Conservation (phyloP, 2,797 vertebrate genomes). For the Nothura maculosa region DNA sequence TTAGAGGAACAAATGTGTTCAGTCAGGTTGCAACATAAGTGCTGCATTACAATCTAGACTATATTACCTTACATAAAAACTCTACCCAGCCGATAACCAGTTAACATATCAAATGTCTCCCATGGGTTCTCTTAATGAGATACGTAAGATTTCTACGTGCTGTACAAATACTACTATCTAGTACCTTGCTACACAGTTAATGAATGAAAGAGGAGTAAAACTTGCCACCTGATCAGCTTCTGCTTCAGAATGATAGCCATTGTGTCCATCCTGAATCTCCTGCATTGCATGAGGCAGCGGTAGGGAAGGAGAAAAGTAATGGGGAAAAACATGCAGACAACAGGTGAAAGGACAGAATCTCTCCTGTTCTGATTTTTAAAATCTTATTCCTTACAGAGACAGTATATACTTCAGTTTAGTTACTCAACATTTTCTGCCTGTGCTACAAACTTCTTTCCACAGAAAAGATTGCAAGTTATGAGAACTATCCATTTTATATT, state of each 20-base stretch:
- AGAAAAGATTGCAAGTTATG: background rate
- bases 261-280: constrained; percentile 90
- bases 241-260: constrained; percentile 89
- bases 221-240: constrained; percentile 94
- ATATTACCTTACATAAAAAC: background rate
- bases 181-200: constrained; percentile 63
- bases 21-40: fast-evolving
- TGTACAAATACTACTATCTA: constrained; percentile 40
- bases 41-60: background rate
- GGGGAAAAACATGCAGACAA: constrained; percentile 83
- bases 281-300: constrained; percentile 85
- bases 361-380: background rate
- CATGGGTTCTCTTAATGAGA: background rate
- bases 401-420: constrained; percentile 70
- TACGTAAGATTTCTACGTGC: constrained; percentile 35
- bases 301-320: constrained; percentile 79
- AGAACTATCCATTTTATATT: constrained; percentile 4
- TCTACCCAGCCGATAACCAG: background rate
- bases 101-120: background rate
- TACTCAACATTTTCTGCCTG: constrained; percentile 24
- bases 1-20: background rate
- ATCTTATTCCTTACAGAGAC: constrained; percentile 69
- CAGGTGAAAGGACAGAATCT: constrained; percentile 83
- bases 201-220: constrained; percentile 83
- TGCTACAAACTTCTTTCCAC: background rate